These are phyloP conservation scores for Ciconia boyciana DNA, from an alignment of 2,113 vertebrate genomes.

Conservation along the genomic window DNA sequence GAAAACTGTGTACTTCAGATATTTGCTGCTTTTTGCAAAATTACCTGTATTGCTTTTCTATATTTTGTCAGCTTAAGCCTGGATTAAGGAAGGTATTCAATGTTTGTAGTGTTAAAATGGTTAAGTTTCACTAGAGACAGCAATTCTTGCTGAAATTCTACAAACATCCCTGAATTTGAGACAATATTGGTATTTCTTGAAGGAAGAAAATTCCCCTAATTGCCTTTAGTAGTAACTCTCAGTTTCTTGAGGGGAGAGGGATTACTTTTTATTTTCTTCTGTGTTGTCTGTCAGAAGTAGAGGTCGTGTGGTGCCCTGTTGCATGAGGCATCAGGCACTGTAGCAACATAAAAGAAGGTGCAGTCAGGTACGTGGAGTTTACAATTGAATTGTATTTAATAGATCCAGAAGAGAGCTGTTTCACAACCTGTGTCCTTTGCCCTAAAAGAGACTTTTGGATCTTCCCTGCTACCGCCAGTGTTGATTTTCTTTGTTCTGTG, in stretches of 20 bases:
- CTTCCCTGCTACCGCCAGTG: not conserved
- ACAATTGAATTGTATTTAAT: not conserved
- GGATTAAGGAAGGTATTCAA: not conserved
- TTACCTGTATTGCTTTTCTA: not conserved
- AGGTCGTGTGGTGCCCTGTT: not conserved
- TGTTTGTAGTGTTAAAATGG: not conserved
- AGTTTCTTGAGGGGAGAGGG: not conserved
- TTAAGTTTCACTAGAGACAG: not conserved
- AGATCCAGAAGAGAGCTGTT: not conserved
- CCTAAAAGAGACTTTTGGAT: slow-evolving; percentile 57
- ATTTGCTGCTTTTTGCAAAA: not conserved
- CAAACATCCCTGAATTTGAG: not conserved
- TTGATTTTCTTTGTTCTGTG: slow-evolving; percentile 52
- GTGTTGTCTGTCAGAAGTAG: not conserved
- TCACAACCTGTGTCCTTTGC: slow-evolving; percentile 40
- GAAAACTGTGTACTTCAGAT: not conserved
- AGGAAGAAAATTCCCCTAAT: not conserved
- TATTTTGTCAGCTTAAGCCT: not conserved
- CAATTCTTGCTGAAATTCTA: not conserved
- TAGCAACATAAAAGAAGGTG: not conserved
- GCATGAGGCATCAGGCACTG: not conserved
- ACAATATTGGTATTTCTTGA: not conserved
- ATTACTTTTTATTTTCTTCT: not conserved
- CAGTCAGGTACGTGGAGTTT: not conserved
- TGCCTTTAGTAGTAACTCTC: not conserved